phyloP scores from a whole-genome alignment of 2,888 invertebrate species.

The Gymnosoma rotundatum region DNA sequence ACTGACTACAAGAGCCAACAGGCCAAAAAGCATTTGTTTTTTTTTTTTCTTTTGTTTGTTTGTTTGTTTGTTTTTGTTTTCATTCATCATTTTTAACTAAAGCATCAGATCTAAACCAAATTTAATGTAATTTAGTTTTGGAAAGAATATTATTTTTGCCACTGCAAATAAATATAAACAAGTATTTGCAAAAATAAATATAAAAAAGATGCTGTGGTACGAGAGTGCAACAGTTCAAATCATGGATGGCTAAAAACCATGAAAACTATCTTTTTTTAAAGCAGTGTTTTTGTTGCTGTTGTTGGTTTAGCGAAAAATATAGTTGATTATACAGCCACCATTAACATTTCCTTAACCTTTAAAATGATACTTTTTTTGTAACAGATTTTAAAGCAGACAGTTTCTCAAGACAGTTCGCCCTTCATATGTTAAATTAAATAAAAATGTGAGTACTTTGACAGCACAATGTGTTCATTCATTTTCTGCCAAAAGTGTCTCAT shows the following conservation, averaged over 20 bases:
- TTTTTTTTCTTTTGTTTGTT: no score
- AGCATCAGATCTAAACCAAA: slow-evolving; percentile 36
- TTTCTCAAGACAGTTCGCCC: no score
- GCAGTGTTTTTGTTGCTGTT: slow-evolving; percentile 31
- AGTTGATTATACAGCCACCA: slow-evolving; percentile 26
- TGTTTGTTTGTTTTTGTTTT: no score
- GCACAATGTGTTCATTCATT: no score
- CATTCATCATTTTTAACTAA: slow-evolving; percentile 4
- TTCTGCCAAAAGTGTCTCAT: no score
- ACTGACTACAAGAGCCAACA: neutral
- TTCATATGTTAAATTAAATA: no score
- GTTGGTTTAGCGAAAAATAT: neutral
- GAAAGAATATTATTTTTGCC: neutral
- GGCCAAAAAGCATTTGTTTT: slow-evolving; percentile 9
- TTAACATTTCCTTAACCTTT: neutral
- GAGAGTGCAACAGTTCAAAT: neutral
- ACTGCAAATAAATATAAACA: slow-evolving; percentile 27
- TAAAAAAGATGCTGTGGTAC: slow-evolving; percentile 4
- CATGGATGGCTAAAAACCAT: slow-evolving; percentile 14
- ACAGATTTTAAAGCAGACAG: no score
- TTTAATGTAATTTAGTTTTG: slow-evolving; percentile 20
- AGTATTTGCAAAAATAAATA: slow-evolving; percentile 4
- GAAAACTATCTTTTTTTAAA: slow-evolving; percentile 10
- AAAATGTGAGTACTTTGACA: no score
- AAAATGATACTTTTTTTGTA: no score